Base-by-base conservation (phyloP, 2,113 vertebrate genomes). In the Oenanthe melanoleuca region DNA sequence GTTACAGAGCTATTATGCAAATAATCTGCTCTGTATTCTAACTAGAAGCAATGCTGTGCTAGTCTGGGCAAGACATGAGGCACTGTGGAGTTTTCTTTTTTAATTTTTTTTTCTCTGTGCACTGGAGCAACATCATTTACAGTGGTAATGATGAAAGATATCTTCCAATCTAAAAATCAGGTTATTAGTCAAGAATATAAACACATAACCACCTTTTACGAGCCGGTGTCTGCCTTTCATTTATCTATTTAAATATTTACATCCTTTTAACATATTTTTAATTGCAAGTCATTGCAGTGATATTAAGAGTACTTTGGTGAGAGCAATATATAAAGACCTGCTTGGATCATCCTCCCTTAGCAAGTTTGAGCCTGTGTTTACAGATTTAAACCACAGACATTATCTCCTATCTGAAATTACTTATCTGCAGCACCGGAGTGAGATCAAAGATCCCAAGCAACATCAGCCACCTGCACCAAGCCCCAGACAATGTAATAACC, bases 401-500 rank as follows among this genome's bases (percentile, higher is more conserved):
- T 67, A 88, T 72, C 91, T 88, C 14, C 60, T 56, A 33, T 50
- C 83, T 88, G 78, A 96, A 96, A 94, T 95, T 71, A 91, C 81
- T 89, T 81, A 81, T 94, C 91, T 92, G 40, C 17, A 88, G 69
- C 73, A 93, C 44, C 52, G 24, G 89, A 66, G 72, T 3, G 66
- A 94, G 88, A 92, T 88, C 86, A 94, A 94, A 95, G 80, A 91
- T 86, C 87, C 88, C 55, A 44, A 94, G 85, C 86, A 82, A 12
- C 63, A 47, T 15, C 80, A 97, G 92, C 74, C 92, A 91, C 87
- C 88, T 96, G 85, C 88, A 94, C 81, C 57, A 10, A 84, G 77
- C 86, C 92, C 91, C 55, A 87, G 53, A 97, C 86, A 94, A 86
- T 88, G 61, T 77, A 96, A 96, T 83, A 91, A 93, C 84, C 86